Conservation (phyloP, 2,888 invertebrate genomes). For the Cerastis leucographa region DNA sequence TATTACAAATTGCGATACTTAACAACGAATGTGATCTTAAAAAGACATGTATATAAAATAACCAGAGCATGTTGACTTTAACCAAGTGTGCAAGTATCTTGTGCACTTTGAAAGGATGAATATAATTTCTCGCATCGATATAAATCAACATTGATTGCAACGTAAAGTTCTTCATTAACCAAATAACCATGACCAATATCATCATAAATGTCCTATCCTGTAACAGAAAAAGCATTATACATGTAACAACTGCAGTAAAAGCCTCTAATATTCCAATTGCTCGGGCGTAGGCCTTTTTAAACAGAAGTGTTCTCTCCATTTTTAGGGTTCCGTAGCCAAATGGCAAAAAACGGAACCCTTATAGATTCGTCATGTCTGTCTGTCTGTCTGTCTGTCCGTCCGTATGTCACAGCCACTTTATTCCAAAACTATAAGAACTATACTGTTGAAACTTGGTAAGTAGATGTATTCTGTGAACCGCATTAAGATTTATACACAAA, state of each 20-base stretch:
- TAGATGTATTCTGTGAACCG: no score
- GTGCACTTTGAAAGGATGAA: constrained; percentile 26
- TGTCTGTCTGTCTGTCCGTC: no score
- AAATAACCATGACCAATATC: background rate
- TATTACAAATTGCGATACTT: no score
- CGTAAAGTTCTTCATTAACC: constrained; percentile 12
- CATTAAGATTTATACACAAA: no score
- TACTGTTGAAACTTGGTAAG: no score
- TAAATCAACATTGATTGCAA: constrained; percentile 11
- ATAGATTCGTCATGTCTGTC: no score
- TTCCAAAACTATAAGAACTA: no score
- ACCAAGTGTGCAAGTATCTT: constrained; percentile 35
- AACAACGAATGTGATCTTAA: background rate
- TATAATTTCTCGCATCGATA: constrained; percentile 41
- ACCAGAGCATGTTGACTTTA: constrained; percentile 31
- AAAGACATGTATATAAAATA: background rate
- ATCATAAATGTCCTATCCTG: background rate
- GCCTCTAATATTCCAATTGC: background rate
- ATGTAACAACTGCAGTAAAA: background rate
- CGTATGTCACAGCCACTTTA: no score
- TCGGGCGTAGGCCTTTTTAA: background rate
- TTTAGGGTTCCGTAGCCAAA: no score
- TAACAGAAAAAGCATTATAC: background rate
- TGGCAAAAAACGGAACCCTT: no score
- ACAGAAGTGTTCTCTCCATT: background rate